Evolutionary conservation across 1,140 invertebrate species (phyloP), one percentile per base, ranked within the genome.

Genomic region (Rhynchophorus ferrugineus): DNA sequence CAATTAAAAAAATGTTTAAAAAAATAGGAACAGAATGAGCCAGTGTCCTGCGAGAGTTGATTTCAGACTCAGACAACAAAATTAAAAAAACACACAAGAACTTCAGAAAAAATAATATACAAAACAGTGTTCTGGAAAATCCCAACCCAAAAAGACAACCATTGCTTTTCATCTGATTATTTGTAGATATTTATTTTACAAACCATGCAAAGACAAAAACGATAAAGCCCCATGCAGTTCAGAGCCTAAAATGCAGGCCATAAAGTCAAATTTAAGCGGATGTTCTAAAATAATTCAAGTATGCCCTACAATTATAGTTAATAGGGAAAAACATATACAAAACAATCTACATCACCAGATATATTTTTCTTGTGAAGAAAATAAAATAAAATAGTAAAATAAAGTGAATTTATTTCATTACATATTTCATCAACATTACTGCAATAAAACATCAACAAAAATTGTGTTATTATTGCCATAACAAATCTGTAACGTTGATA

Each of bases 101-200:
- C 29, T 39, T 46, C 41, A n/a, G 37, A 19, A 17, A 29, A 33
- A 33, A 20, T 34, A 50, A 44, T 45, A 54, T 54, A 58, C 48
- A 58, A 44, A 53, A 57, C 36, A 16, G 39, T 44, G 21, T 34
- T 58, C 36, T 56, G 22, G 24, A 44, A 49, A 9, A 49, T 24
- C 38, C 59, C 38, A 51, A 61, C 59, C 59, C 59, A 61, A 61
- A 61, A 58, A 58, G 59, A 61, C 38, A 45, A 48, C 44, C 47
- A 34, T 22, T 22, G 8, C 13, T 7, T 6, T 21, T 17, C 33
- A 11, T 35, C 13, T 19, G 34, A 18, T 20, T 19, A 16, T 14
- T 24, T 37, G 14, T 24, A 18, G 2, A n/a, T 8, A 2, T 37
- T 38, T 5, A 9, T 21, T 39, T 49, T 19, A 21, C 37, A 13